Evolutionary conservation across 2,113 vertebrate genomes (phyloP).

Genomic region (Murina feae): DNA sequence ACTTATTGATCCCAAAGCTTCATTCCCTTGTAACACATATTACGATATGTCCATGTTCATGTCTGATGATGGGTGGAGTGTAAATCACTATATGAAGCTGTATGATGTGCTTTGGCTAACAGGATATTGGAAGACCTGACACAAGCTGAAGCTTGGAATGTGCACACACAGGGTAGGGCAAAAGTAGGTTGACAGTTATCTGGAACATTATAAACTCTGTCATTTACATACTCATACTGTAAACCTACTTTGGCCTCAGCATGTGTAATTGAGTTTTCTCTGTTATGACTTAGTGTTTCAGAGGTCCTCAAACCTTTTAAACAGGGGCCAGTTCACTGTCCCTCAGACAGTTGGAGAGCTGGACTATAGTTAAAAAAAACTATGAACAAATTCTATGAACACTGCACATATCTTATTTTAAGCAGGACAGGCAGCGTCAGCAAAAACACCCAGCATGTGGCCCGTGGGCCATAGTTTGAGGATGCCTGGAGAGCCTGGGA

Average conservation of each 20-base stretch:
- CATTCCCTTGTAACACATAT: neutral
- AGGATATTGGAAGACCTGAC: neutral
- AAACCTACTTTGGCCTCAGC: neutral
- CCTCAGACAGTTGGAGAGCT: no score
- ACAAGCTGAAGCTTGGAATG: neutral
- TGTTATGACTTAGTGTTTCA: neutral
- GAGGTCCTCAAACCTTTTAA: no score
- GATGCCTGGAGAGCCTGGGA: no score
- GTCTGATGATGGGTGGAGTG: accelerated
- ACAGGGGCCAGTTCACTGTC: no score
- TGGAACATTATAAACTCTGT: neutral
- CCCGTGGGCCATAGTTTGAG: no score
- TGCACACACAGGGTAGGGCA: neutral
- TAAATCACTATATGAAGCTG: neutral
- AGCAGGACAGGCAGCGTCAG: no score
- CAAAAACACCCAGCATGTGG: no score
- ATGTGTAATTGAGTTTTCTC: neutral
- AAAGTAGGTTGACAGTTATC: neutral
- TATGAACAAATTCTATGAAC: no score
- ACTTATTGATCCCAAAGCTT: neutral
- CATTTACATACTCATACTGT: neutral
- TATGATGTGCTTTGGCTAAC: neutral
- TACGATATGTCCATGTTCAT: neutral
- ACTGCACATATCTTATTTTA: no score
- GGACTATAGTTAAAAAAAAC: no score